Conservation (phyloP, 2,797 vertebrate genomes). For the Cyprinodon diabolis region DNA sequence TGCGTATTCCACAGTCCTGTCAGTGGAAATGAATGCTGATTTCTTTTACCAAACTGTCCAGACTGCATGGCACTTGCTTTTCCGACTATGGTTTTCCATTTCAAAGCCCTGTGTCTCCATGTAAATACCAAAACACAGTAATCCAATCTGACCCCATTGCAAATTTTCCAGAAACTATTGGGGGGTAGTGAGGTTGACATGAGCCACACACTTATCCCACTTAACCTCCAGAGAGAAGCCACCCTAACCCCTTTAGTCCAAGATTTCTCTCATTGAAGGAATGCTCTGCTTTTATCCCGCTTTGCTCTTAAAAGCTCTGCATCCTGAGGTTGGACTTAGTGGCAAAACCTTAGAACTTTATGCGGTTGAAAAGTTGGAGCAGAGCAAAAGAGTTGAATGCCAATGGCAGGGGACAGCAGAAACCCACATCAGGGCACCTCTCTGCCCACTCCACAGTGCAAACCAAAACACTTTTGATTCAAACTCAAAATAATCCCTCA, state of each 20-base stretch:
- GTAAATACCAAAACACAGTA: constrained; percentile 84
- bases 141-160: constrained; percentile 82
- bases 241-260: constrained; percentile 71
- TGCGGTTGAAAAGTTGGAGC: constrained; percentile 54
- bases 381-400: constrained; percentile 35
- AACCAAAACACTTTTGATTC: constrained; percentile 50
- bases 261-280: constrained; percentile 66
- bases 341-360: constrained; percentile 55
- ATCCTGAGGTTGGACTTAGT: constrained; percentile 55
- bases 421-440: constrained; percentile 50
- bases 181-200: constrained; percentile 76
- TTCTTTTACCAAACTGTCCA: constrained; percentile 74
- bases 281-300: constrained; percentile 65
- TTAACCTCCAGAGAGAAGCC: constrained; percentile 80
- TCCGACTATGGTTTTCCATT: constrained; percentile 81
- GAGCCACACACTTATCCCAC: constrained; percentile 82
- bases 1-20: constrained; percentile 65
- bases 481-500: constrained; percentile 37
- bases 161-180: constrained; percentile 81
- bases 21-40: constrained; percentile 74
- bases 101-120: constrained; percentile 81
- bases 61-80: constrained; percentile 80
- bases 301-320: constrained; percentile 60
- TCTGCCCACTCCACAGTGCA: constrained; percentile 32
- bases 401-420: constrained; percentile 54